Conservation (phyloP, 2,888 invertebrate species). For the Tipula vernalis region DNA sequence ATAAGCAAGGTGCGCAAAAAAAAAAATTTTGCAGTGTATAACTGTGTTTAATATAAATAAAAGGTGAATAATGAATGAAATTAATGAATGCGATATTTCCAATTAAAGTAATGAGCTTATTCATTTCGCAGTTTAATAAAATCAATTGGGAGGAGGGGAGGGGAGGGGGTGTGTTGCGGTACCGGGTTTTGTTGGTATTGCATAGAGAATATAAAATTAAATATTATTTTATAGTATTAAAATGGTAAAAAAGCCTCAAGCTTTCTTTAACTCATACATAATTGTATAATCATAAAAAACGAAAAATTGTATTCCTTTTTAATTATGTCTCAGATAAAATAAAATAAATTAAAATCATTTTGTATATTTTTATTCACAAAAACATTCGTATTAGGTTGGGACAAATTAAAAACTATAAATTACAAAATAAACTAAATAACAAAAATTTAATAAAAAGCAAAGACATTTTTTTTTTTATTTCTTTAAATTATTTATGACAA, state of each 20-base stretch:
- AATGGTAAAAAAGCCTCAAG: background rate
- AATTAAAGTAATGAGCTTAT: background rate
- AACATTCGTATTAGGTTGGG: background rate
- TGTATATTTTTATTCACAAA: background rate
- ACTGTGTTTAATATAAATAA: background rate
- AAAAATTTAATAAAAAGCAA: background rate
- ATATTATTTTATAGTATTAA: background rate
- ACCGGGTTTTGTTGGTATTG: too few species aligned
- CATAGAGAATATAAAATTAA: too few species aligned
- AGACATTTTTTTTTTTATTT: background rate
- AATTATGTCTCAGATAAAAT: background rate
- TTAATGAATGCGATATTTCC: background rate
- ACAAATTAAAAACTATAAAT: background rate
- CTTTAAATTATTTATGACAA: background rate
- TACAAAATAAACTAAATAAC: background rate
- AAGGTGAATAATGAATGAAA: background rate
- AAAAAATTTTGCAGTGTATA: background rate
- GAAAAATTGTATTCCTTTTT: background rate
- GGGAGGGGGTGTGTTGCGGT: too few species aligned
- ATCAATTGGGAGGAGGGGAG: background rate
- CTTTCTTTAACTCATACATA: background rate
- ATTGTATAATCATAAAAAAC: background rate
- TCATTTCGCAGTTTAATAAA: background rate
- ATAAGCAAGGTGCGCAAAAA: background rate
- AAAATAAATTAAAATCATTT: background rate